Conservation (phyloP, 2,888 invertebrate genomes). For the Rotaria magnacalcarata region DNA sequence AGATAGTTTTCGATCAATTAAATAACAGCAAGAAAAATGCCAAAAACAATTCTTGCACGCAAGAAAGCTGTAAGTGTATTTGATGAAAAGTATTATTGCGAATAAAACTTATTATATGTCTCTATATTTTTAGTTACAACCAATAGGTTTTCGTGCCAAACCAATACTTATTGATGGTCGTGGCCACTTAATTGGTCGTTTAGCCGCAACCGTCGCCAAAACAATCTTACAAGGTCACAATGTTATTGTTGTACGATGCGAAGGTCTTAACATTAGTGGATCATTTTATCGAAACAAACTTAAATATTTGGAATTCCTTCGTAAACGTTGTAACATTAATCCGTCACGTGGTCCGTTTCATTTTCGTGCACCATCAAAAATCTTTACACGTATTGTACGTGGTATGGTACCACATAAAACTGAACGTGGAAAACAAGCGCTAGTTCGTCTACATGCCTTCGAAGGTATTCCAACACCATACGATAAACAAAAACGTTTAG, state of each 20-base stretch:
- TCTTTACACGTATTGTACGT: conserved; percentile 92
- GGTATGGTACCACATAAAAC: conserved; percentile 99
- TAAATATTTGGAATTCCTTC: conserved; percentile 92
- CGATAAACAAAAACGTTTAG: conserved; percentile 80
- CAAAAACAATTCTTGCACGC: neutral
- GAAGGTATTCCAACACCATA: conserved; percentile 96
- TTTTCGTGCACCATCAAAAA: conserved; percentile 90
- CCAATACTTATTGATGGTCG: conserved; percentile 95
- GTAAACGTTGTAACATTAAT: conserved; percentile 95
- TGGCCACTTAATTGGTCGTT: conserved; percentile 91
- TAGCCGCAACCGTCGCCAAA: conserved; percentile 91
- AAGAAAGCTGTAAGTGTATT: neutral
- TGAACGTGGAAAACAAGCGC: conserved; percentile 84
- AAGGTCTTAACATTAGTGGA: conserved; percentile 92
- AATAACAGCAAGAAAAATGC: neutral
- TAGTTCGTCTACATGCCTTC: conserved; percentile 81
- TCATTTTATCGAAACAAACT: conserved; percentile 83
- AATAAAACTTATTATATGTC: too few relatives aligned
- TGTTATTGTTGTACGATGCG: conserved; percentile 84
- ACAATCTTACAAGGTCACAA: conserved; percentile 87
- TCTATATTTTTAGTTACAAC: neutral
- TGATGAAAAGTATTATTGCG: too few relatives aligned
- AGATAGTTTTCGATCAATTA: conserved; percentile 18
- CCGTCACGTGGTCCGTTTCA: conserved; percentile 97
- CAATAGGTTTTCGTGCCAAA: conserved; percentile 62